phyloP scores from a whole-genome alignment of 2,888 invertebrate species.

The Coenonympha glycerion region DNA sequence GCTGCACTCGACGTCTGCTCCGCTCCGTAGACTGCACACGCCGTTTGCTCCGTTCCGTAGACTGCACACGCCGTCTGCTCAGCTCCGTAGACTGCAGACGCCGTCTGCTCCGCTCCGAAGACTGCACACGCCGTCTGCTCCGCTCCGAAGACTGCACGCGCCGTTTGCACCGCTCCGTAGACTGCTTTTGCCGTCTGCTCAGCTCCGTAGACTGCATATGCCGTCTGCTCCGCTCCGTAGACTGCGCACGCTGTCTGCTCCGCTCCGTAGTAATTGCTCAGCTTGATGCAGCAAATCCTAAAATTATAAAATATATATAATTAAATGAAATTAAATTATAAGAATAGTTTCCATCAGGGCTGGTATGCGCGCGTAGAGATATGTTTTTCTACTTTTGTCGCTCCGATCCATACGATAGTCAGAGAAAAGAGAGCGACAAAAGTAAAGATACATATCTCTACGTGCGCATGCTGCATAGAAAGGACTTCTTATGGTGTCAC shows the following conservation, averaged over 20 bases:
- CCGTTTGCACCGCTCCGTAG: background rate
- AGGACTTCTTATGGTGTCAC: no score
- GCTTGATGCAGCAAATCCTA: background rate
- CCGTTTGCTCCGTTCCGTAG: background rate
- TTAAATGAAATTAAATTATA: no score
- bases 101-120: background rate
- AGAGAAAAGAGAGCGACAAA: no score
- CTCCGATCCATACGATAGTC: no score
- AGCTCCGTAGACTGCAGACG: background rate
- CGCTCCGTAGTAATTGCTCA: background rate
- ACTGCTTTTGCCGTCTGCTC: background rate
- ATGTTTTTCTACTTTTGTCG: no score
- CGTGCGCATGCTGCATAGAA: no score
- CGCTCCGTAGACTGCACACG: background rate
- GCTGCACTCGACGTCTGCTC: background rate
- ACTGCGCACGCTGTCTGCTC: no score
- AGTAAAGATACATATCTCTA: no score
- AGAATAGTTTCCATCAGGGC: no score
- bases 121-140: no score
- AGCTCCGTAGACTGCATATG: background rate
- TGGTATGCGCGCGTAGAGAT: no score
- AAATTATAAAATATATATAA: no score
- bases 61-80: background rate
- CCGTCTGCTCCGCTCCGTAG: background rate
- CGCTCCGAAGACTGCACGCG: background rate